Evolutionary conservation across 1,140 invertebrate genomes (phyloP).

Genomic region (Drosophila hydei): DNA sequence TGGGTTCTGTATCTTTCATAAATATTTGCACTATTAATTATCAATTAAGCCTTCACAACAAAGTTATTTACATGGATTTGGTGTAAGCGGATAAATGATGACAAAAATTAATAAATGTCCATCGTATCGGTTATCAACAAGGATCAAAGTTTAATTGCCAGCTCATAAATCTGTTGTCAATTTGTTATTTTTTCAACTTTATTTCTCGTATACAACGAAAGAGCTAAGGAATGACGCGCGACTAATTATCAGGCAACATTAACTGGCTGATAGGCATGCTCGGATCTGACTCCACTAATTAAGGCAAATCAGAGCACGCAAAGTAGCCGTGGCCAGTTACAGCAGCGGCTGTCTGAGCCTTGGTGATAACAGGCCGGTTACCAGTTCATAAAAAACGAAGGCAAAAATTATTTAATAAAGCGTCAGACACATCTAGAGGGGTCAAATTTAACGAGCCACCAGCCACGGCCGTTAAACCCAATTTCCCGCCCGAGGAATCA

Average conservation of each 20-base stretch:
- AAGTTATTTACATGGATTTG: too few relatives aligned
- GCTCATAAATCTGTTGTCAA: slow-evolving; percentile 54
- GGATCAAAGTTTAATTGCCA: slow-evolving; percentile 61
- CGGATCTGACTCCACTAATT: slow-evolving; percentile 64
- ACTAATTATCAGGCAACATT: slow-evolving; percentile 54
- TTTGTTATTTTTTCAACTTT: neutral
- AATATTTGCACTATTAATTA: too few relatives aligned
- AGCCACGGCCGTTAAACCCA: slow-evolving; percentile 71
- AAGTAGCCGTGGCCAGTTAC: slow-evolving; percentile 45
- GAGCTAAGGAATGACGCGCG: slow-evolving; percentile 51
- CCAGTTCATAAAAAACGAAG: slow-evolving; percentile 70
- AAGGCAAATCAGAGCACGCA: slow-evolving; percentile 75
- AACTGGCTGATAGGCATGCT: slow-evolving; percentile 27
- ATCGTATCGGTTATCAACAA: slow-evolving; percentile 9
- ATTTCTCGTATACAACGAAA: slow-evolving; percentile 6
- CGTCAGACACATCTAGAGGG: slow-evolving; percentile 42
- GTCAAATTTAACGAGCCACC: slow-evolving; percentile 76
- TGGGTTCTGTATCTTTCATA: too few relatives aligned
- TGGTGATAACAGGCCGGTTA: slow-evolving; percentile 45
- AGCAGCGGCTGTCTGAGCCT: slow-evolving; percentile 12
- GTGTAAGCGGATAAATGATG: neutral
- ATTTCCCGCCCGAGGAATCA: slow-evolving; percentile 65
- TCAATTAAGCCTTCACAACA: too few relatives aligned
- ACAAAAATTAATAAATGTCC: neutral
- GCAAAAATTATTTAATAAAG: slow-evolving; percentile 76